phyloP scores from a whole-genome alignment of 2,888 invertebrate species.

The Cephus sareptanus region DNA sequence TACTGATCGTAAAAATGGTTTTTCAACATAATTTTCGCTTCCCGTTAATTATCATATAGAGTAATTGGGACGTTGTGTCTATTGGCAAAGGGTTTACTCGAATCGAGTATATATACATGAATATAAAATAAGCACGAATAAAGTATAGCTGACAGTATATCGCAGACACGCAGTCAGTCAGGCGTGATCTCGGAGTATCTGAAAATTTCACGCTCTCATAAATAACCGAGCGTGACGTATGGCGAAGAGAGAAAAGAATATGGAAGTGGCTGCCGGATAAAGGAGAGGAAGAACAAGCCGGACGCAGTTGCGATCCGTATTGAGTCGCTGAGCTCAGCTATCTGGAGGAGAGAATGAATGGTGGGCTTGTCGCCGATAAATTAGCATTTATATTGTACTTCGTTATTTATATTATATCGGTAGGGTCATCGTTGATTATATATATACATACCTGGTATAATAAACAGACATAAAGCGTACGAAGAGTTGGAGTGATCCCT shows the following conservation, averaged over 20 bases:
- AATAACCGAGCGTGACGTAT: background rate
- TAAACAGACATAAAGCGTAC: background rate
- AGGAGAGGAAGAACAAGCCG: background rate
- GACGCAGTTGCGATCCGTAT: background rate
- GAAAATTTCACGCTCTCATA: background rate
- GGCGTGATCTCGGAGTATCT: background rate
- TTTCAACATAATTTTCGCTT: no score
- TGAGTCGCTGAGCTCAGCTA: background rate
- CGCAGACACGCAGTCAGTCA: background rate
- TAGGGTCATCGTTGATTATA: background rate
- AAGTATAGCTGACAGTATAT: background rate
- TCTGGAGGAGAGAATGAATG: background rate
- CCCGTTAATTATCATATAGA: background rate
- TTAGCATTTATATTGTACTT: slow-evolving; percentile 60
- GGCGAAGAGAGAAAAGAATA: background rate
- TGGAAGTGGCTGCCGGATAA: background rate
- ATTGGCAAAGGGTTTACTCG: background rate
- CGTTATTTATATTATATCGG: slow-evolving; percentile 43
- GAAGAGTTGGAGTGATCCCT: background rate
- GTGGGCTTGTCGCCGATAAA: slow-evolving; percentile 41
- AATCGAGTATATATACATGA: background rate
- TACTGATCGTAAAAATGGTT: no score
- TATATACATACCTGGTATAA: background rate
- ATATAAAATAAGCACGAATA: background rate
- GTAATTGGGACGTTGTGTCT: background rate